Evolutionary conservation across 2,113 vertebrate species (phyloP).

Genomic region (Guaruba guarouba): DNA sequence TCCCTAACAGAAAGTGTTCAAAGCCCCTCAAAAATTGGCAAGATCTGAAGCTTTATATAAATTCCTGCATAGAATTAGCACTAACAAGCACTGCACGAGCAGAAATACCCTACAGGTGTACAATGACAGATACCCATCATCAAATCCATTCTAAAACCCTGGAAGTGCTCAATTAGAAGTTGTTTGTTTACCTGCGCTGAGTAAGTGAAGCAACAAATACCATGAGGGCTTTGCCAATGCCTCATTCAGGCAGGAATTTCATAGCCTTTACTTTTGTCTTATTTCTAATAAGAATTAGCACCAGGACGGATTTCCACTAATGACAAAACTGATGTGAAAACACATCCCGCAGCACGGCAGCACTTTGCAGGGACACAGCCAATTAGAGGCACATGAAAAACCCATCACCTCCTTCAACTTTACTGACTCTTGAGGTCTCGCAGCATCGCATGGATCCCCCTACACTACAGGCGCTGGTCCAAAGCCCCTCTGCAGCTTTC

Average conservation of each 20-base stretch:
- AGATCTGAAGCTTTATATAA: not conserved
- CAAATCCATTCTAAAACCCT: not conserved
- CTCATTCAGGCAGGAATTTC: not conserved
- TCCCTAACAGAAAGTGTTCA: accelerated
- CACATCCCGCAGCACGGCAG: accelerated
- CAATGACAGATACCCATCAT: not conserved
- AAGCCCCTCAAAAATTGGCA: not conserved
- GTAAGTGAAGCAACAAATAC: not conserved
- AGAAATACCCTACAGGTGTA: not conserved
- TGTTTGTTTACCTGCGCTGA: not conserved
- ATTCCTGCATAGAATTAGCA: not conserved
- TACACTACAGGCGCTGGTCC: not conserved
- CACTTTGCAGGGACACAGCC: not conserved
- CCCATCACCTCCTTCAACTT: not conserved
- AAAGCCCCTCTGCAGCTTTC: too few species aligned
- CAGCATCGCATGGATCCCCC: not conserved
- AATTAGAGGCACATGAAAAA: not conserved
- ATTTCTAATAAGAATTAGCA: not conserved
- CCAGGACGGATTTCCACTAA: not conserved
- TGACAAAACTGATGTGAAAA: not conserved
- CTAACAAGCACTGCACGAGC: not conserved
- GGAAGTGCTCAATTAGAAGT: not conserved
- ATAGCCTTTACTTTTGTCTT: not conserved
- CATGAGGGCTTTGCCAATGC: not conserved
- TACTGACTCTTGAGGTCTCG: accelerated